phyloP scores from a whole-genome alignment of 2,113 vertebrate genomes.

The Scatophagus argus region DNA sequence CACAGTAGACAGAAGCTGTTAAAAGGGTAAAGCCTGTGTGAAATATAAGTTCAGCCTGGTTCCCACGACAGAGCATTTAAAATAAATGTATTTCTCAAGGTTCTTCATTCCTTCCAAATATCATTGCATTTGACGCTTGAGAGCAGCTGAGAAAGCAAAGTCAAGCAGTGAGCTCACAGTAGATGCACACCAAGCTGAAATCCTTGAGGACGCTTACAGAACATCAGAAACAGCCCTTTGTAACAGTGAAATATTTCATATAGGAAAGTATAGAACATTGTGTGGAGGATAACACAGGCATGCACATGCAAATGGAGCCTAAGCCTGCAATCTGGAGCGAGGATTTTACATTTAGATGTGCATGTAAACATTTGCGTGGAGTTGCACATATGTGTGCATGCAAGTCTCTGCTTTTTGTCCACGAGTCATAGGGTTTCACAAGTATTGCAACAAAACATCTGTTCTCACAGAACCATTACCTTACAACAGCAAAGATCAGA shows the following conservation, averaged over 20 bases:
- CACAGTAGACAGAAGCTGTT: not conserved
- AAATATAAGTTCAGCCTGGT: not conserved
- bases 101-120: not conserved
- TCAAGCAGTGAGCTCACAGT: slow-evolving; percentile 3
- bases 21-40: not conserved
- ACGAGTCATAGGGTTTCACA: not conserved
- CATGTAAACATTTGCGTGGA: slow-evolving; percentile 1
- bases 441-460: not conserved
- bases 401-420: not conserved
- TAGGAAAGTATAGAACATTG: not conserved
- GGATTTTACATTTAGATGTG: slow-evolving; percentile 18
- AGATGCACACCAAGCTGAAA: slow-evolving; percentile 7
- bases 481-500: not conserved
- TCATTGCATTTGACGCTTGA: not conserved
- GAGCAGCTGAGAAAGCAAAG: not conserved
- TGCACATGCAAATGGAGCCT: slow-evolving; percentile 2
- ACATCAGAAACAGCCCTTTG: not conserved
- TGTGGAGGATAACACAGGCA: not conserved
- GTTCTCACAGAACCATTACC: not conserved
- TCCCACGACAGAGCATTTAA: not conserved
- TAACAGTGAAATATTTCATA: not conserved
- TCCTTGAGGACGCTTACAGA: slow-evolving; percentile 2
- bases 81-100: not conserved
- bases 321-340: slow-evolving; percentile 22
- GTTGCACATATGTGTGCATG: not conserved